These are phyloP conservation scores for Pimephales promelas DNA, from an alignment of 2,113 vertebrate genomes.

Conservation along the genomic window DNA sequence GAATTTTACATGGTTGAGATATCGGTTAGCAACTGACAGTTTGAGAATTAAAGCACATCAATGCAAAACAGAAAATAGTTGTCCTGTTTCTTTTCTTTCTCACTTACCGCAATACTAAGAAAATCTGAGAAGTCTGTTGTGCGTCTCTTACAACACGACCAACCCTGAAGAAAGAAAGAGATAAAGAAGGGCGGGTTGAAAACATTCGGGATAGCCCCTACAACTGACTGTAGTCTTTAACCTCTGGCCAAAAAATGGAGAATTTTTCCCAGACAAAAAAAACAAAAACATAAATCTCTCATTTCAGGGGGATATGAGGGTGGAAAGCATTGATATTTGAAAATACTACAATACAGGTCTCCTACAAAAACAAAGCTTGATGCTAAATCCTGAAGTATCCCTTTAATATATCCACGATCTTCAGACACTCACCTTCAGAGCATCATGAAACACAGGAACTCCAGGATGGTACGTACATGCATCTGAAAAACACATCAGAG, in stretches of 20 bases:
- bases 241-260: no score
- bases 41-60: neutral
- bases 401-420: no score
- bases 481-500: conserved; percentile 68
- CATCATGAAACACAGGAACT: conserved; percentile 95
- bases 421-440: conserved; percentile 83
- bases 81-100: neutral
- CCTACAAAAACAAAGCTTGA: no score
- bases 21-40: neutral
- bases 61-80: neutral
- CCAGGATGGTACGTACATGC: conserved; percentile 91
- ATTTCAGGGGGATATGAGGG: no score
- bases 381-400: no score
- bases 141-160: conserved; percentile 96
- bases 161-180: conserved; percentile 78
- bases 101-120: conserved; percentile 89
- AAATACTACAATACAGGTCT: no score
- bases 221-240: no score
- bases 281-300: no score
- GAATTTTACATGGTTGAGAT: neutral
- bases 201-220: no score
- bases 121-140: conserved; percentile 98
- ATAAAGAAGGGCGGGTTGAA: no score
- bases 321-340: no score
- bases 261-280: no score